Conservation (phyloP, 2,888 invertebrate species). For the Cerastis leucographa region DNA sequence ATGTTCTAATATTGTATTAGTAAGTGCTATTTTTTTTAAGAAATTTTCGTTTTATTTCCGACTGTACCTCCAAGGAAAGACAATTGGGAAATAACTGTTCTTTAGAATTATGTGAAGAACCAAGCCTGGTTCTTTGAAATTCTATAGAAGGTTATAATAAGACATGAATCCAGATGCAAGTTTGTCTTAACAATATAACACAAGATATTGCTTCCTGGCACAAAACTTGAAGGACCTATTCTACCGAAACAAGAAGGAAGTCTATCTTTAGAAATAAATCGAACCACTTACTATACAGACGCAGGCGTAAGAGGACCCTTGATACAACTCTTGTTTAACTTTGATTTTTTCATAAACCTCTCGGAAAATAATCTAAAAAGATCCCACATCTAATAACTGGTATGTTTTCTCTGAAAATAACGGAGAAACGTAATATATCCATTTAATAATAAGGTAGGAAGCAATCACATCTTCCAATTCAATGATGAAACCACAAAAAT, state of each 20-base stretch:
- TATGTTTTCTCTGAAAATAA: slow-evolving; percentile 15
- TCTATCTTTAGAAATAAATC: slow-evolving; percentile 1
- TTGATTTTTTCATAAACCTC: slow-evolving; percentile 21
- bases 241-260: background rate
- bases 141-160: background rate
- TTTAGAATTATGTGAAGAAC: background rate
- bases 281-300: background rate
- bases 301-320: background rate
- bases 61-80: background rate
- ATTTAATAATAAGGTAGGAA: slow-evolving; percentile 27
- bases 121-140: background rate
- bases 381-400: slow-evolving; percentile 6
- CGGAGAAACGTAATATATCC: slow-evolving; percentile 19
- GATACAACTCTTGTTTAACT: slow-evolving; percentile 21
- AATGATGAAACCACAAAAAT: slow-evolving; percentile 51
- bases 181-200: background rate
- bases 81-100: background rate
- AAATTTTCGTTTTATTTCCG: background rate
- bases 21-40: background rate
- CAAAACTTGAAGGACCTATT: slow-evolving; percentile 17
- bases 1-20: background rate
- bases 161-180: background rate
- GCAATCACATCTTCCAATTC: slow-evolving; percentile 26
- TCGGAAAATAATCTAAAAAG: slow-evolving; percentile 4
- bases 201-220: background rate